Evolutionary conservation across 2,113 vertebrate genomes (phyloP).

Genomic region (Odocoileus hemionus): DNA sequence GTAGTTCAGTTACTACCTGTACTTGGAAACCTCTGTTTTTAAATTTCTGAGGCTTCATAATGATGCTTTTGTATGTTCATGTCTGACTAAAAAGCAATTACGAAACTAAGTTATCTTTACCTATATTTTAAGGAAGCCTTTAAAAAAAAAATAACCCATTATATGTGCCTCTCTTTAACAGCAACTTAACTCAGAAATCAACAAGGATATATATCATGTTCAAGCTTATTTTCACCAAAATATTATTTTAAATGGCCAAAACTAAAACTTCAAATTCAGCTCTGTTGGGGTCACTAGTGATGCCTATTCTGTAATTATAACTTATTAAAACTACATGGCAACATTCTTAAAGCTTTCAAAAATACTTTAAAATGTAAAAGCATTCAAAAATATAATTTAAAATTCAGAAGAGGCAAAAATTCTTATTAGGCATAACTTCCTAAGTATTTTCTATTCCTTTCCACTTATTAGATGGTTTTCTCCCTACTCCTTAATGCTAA

Average conservation of each 20-base stretch:
- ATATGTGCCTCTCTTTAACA: background rate
- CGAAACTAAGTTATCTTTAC: background rate
- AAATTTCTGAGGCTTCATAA: background rate
- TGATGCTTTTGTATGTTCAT: background rate
- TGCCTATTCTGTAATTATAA: background rate
- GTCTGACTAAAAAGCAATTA: conserved; percentile 6
- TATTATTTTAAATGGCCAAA: conserved; percentile 14
- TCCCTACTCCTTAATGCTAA: background rate
- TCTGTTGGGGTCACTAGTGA: background rate
- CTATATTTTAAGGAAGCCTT: background rate
- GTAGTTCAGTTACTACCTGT: background rate
- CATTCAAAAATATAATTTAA: background rate
- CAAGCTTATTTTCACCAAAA: conserved; percentile 39
- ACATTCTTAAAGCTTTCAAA: background rate
- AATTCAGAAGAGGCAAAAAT: background rate
- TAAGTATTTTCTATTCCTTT: conserved; percentile 32
- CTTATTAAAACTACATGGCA: conserved; percentile 5
- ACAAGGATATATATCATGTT: background rate
- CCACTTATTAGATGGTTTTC: background rate
- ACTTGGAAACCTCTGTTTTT: background rate
- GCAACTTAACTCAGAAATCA: conserved; percentile 5
- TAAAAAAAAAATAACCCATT: background rate
- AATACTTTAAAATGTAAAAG: background rate
- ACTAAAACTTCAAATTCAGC: background rate
- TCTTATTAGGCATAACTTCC: background rate